These are phyloP conservation scores for Nemapogon koenigi DNA, from an alignment of 2,888 invertebrate genomes.

Conservation along the genomic window DNA sequence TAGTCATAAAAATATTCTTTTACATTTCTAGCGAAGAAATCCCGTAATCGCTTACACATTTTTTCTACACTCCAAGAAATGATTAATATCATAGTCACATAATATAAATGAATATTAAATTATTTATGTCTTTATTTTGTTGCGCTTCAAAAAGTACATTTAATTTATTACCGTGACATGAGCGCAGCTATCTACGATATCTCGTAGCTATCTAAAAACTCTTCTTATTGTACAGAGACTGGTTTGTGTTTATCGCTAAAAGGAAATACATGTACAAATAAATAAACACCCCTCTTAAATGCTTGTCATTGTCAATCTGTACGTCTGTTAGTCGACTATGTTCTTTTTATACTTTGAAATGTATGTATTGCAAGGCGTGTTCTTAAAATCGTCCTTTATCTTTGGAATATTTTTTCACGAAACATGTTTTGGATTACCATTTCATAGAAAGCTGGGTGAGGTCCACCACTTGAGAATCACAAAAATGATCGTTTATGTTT, in stretches of 20 bases:
- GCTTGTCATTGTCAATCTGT: constrained; percentile 60
- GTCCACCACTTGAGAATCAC: constrained; percentile 6
- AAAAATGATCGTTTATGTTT: constrained; percentile 4
- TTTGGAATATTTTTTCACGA: constrained; percentile 45
- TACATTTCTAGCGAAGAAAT: too few relatives aligned
- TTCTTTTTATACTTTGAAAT: constrained; percentile 4
- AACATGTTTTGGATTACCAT: constrained; percentile 60
- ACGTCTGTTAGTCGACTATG: constrained; percentile 17
- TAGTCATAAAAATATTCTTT: too few relatives aligned
- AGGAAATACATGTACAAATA: constrained; percentile 62
- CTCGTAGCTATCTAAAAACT: constrained; percentile 50
- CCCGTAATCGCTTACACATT: too few relatives aligned
- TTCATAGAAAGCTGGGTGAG: constrained; percentile 36
- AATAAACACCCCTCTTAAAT: constrained; percentile 54
- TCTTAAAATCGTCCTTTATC: constrained; percentile 58
- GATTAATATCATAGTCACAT: too few relatives aligned
- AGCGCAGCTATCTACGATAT: constrained; percentile 2
- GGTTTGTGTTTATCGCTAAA: constrained; percentile 39
- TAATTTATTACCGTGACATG: constrained; percentile 30
- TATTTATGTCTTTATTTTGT: too few relatives aligned
- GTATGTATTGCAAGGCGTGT: constrained; percentile 25
- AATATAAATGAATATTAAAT: too few relatives aligned
- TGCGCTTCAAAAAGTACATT: neutral
- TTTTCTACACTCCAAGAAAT: too few relatives aligned
- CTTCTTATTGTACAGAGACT: constrained; percentile 42